Evolutionary conservation across 2,113 vertebrate species (phyloP), one percentile per base, ranked within the genome.

Genomic region (Rhabdomys dilectus): DNA sequence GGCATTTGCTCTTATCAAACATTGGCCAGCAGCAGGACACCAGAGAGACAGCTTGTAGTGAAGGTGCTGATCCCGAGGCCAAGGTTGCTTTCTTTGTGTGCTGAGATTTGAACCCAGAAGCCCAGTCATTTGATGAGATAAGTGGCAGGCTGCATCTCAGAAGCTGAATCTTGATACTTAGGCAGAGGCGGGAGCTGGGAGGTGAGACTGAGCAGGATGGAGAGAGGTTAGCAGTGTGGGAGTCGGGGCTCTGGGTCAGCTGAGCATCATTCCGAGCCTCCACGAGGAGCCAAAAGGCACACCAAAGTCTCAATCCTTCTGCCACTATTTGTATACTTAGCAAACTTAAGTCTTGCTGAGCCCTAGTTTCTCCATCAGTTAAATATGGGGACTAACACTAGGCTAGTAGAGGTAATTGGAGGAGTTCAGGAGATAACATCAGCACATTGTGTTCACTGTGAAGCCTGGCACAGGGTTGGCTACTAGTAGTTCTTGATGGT

Each of bases 91-190:
- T 84, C 94, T 58, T 34, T 89, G 70, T 76, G 42, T 7, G 1
- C 48, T 21, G 34, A 12, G n/a, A 90, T 85, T 95, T 77, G 60
- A n/a, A 96, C 93, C 16, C 56, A 42, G 56, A 36, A 58, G 53
- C 12, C 21, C 62, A 64, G n/a, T 85, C 34, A 45, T 66, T 86
- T 22, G 13, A 58, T 76, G 21, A 34, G 3, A 82, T 89, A 89
- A 91, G 51, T 42, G 93, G 93, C 17, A 76, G 36, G 36, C 22
- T 78, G 64, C 93, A 42, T 13, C 82, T 92, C 10, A 76, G 68
- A 36, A 39, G 60, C 90, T 88, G 45, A 45, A 53, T 73, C 91
- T 80, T 89, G 77, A 45, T 70, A 51, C 88, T 22, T 8, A 91
- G 86, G 85, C 66, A 45, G 31, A 78, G 82, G 60, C n/a, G 19